Evolutionary conservation across 2,888 invertebrate genomes (phyloP).

Genomic region (Platycheirus albimanus): DNA sequence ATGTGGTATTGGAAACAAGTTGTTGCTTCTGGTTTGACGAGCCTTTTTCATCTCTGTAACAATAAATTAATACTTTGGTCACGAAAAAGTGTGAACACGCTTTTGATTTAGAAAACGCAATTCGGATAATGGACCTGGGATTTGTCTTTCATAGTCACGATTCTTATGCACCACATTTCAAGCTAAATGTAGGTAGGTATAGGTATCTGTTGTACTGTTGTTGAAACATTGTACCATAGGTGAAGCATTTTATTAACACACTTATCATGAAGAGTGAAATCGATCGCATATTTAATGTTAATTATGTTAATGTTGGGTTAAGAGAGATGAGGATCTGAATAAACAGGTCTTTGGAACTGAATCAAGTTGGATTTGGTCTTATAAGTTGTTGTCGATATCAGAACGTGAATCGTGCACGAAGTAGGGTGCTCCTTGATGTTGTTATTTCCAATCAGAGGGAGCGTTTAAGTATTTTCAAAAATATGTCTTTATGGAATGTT

Average conservation of each 20-base stretch:
- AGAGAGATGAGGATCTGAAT: conserved; percentile 1
- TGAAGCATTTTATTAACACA: conserved; percentile 44
- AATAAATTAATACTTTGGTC: conserved; percentile 67
- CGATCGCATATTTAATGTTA: conserved; percentile 36
- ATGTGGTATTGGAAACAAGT: neutral
- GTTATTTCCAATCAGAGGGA: too few relatives aligned
- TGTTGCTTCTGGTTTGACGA: conserved; percentile 52
- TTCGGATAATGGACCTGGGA: conserved; percentile 18
- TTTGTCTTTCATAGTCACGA: conserved; percentile 30
- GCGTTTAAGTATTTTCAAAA: too few relatives aligned
- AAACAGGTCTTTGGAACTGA: neutral
- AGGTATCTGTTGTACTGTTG: too few relatives aligned
- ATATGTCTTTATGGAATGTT: too few relatives aligned
- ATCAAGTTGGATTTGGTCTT: conserved; percentile 10
- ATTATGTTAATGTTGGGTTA: conserved; percentile 12
- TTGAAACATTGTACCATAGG: too few relatives aligned
- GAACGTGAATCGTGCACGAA: conserved; percentile 18
- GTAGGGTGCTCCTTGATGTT: conserved; percentile 16
- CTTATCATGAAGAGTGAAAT: conserved; percentile 48
- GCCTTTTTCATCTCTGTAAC: conserved; percentile 44
- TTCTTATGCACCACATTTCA: conserved; percentile 2
- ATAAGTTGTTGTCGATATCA: conserved; percentile 10
- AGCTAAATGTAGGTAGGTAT: neutral
- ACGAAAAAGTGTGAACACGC: conserved; percentile 70
- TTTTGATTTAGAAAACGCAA: conserved; percentile 47